These are phyloP conservation scores for Bos indicus DNA, from an alignment of 2,113 vertebrate genomes.

Conservation along the genomic window DNA sequence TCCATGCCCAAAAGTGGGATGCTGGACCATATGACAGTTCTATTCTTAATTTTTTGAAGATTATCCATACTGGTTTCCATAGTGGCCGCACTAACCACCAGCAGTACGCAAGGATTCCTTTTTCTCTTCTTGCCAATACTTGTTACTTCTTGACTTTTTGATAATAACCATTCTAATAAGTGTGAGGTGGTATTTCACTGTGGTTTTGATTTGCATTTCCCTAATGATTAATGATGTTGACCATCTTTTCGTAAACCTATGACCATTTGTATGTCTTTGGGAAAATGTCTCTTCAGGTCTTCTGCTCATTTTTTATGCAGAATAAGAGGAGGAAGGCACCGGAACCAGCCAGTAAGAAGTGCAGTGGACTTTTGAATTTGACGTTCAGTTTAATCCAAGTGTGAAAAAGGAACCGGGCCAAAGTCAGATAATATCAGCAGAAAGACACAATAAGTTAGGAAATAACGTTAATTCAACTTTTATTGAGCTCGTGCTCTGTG, in stretches of 20 bases:
- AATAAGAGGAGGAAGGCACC: background rate
- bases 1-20: background rate
- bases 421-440: background rate
- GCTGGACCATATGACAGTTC: background rate
- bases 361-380: background rate
- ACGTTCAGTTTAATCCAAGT: background rate
- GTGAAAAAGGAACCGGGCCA: background rate
- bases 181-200: background rate
- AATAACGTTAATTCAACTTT: background rate
- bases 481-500: background rate
- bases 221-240: background rate
- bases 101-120: background rate
- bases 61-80: background rate
- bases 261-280: background rate
- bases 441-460: background rate
- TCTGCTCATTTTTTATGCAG: background rate
- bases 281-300: background rate
- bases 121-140: background rate
- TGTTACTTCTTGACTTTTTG: background rate
- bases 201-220: background rate
- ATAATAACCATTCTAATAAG: background rate
- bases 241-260: background rate
- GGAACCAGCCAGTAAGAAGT: background rate
- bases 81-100: background rate
- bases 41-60: background rate